Evolutionary conservation across 2,797 vertebrate species (phyloP).

Genomic region (Dermochelys coriacea): DNA sequence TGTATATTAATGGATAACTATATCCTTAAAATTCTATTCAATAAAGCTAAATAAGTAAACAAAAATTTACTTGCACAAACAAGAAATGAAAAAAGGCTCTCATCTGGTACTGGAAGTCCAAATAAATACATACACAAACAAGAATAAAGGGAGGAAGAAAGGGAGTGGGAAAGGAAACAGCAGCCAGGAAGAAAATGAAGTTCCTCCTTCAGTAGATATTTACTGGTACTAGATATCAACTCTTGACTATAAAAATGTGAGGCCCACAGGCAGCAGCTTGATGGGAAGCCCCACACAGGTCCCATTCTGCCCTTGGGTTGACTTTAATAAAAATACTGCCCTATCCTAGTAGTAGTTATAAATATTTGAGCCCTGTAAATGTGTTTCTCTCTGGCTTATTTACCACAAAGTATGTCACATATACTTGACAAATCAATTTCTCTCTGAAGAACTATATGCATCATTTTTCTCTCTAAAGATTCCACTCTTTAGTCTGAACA

Average conservation of each 20-base stretch:
- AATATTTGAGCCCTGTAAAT: conserved; percentile 47
- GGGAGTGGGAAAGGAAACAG: not conserved
- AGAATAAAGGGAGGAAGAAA: not conserved
- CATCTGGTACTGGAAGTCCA: not conserved
- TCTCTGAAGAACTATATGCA: not conserved
- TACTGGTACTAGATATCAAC: not conserved
- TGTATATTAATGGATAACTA: not conserved
- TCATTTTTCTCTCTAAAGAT: not conserved
- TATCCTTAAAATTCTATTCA: not conserved
- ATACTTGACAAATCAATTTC: conserved; percentile 24
- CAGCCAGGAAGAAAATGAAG: not conserved
- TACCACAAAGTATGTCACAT: conserved; percentile 36
- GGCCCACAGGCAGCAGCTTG: not conserved
- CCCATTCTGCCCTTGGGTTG: not conserved
- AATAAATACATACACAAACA: not conserved
- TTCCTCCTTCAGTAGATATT: not conserved
- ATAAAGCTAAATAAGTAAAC: accelerated
- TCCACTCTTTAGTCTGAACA: not conserved
- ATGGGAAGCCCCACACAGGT: accelerated
- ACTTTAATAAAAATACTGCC: not conserved
- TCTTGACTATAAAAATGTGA: not conserved
- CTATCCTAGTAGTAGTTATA: not conserved
- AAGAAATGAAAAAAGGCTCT: conserved; percentile 14
- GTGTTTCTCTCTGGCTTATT: conserved; percentile 47
- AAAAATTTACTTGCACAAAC: not conserved